A percentile compares a stretch with the other conserved stretches of the same genome.
phyloP scores from a whole-genome alignment of 2,888 invertebrate species.

The Chalcosyrphus nemorum region DNA sequence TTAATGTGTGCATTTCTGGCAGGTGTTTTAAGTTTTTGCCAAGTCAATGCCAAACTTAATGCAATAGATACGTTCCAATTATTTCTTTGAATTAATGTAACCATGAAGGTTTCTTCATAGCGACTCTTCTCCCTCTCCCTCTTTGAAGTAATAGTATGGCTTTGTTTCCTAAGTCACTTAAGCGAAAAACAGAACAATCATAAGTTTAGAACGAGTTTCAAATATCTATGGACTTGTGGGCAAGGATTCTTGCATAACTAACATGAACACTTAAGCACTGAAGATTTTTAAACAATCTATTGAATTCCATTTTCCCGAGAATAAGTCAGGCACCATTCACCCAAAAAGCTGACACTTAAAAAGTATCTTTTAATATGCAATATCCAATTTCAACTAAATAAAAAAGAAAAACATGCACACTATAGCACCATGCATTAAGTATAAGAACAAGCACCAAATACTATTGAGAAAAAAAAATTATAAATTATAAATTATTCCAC shows the following conservation, averaged over 20 bases:
- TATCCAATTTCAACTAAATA: no score
- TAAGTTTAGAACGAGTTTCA: no score
- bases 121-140: neutral
- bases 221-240: no score
- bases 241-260: no score
- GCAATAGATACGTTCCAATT: slow-evolving; percentile 34
- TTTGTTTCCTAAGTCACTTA: no score
- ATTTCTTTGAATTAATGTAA: slow-evolving; percentile 21
- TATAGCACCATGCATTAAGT: neutral
- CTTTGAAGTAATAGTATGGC: neutral
- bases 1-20: neutral
- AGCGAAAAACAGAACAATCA: neutral
- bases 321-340: neutral
- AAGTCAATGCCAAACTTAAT: slow-evolving; percentile 17
- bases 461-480: neutral
- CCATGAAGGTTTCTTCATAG: slow-evolving; percentile 6
- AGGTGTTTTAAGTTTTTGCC: neutral
- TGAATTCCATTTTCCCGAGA: neutral
- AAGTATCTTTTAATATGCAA: no score
- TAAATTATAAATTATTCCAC: neutral
- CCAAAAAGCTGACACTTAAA: neutral
- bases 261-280: neutral
- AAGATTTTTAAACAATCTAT: neutral
- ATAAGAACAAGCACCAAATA: neutral
- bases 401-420: neutral